Conservation (phyloP, 2,888 invertebrate genomes). For the Neria commutata region DNA sequence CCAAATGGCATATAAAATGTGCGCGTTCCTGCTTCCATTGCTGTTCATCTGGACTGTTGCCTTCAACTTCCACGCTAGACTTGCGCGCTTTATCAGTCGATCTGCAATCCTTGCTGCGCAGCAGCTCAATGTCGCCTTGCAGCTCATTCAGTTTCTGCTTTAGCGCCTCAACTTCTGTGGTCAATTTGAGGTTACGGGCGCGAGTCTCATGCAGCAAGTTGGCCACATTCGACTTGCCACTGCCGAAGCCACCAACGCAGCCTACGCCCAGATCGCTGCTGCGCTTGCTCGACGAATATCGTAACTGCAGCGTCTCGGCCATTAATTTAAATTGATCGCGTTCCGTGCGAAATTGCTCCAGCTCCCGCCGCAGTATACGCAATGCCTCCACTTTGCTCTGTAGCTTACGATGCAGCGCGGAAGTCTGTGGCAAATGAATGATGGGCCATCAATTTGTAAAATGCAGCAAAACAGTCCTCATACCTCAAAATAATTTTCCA, state of each 20-base stretch:
- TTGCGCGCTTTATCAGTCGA: conserved; percentile 10
- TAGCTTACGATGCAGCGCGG: conserved; percentile 73
- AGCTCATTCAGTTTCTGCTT: conserved; percentile 75
- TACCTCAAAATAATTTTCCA: too few relatives aligned
- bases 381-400: conserved; percentile 84
- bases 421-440: conserved; percentile 66
- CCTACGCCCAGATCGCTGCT: conserved; percentile 50
- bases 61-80: neutral
- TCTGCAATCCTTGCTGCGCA: conserved; percentile 61
- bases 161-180: conserved; percentile 69
- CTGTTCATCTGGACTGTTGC: conserved; percentile 37
- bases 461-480: too few relatives aligned
- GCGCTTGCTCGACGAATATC: conserved; percentile 63
- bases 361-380: conserved; percentile 76
- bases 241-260: conserved; percentile 32
- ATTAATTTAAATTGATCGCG: conserved; percentile 80
- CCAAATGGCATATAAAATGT: conserved; percentile 58
- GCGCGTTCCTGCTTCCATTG: conserved; percentile 59
- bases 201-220: conserved; percentile 67
- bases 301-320: conserved; percentile 76
- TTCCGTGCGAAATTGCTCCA: conserved; percentile 79
- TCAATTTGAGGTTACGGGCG: conserved; percentile 67
- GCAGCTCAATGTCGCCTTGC: conserved; percentile 71
- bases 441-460: too few relatives aligned
- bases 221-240: conserved; percentile 63